Percentiles rank a stretch among this genome's conserved stretches.
Conservation (phyloP, 2,888 invertebrate genomes). For the Bruchidius siliquastri region DNA sequence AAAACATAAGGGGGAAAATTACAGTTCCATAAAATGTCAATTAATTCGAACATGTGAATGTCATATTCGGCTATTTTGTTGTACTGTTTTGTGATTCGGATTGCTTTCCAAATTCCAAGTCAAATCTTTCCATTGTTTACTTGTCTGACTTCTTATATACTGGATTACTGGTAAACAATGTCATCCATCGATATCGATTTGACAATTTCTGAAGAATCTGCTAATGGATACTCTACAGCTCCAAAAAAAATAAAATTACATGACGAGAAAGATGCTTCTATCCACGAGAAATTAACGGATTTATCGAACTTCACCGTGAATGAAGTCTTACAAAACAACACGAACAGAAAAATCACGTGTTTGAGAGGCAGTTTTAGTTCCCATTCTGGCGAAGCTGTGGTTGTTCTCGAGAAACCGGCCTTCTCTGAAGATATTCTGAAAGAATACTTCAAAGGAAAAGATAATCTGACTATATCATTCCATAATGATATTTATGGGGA, state of each 20-base stretch:
- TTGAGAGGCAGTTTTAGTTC: conserved; percentile 65
- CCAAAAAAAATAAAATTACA: not conserved
- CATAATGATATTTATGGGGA: conserved; percentile 83
- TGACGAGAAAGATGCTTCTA: not conserved
- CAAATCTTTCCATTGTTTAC: too few relatives aligned
- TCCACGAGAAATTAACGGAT: conserved; percentile 44
- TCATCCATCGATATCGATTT: not conserved
- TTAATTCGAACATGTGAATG: too few relatives aligned
- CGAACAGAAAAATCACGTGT: conserved; percentile 65
- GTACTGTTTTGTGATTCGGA: too few relatives aligned
- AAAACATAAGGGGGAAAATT: too few relatives aligned
- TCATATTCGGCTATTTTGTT: too few relatives aligned
- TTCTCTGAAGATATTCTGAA: conserved; percentile 61
- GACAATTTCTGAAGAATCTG: not conserved
- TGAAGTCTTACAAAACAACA: conserved; percentile 67
- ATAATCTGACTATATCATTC: conserved; percentile 59
- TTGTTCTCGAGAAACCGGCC: conserved; percentile 77
- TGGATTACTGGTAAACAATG: too few relatives aligned
- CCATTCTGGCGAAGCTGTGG: conserved; percentile 60
- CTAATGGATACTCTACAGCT: not conserved
- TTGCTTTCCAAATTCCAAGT: too few relatives aligned
- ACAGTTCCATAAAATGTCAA: too few relatives aligned
- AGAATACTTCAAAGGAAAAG: conserved; percentile 58
- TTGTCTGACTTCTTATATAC: too few relatives aligned
- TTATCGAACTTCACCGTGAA: conserved; percentile 64